Base-by-base conservation (phyloP, 2,888 invertebrate species). In the Agriopis leucophaearia region DNA sequence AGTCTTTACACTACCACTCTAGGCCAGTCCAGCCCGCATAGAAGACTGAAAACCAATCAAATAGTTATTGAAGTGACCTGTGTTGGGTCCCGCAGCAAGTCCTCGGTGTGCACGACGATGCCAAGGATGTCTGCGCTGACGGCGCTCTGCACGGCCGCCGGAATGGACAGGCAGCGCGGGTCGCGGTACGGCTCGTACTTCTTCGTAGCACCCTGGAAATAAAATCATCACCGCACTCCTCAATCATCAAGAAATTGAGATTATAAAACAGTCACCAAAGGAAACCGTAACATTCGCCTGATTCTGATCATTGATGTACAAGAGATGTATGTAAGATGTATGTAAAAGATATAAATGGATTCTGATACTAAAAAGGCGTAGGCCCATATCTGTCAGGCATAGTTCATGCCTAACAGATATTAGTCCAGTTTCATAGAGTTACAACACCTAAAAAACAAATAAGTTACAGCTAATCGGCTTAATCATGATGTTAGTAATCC, bases 81-180 rank as follows among this genome's bases (percentile, higher is more conserved):
- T 36, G 96, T 95, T 8, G 97, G 96, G 90, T 99, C 98, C 70
- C 97, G 94, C 57, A 99, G 94, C 76, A 98, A 94, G 84, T 99
- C 99, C 91, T 99, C 99, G 0, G 98, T 97, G 85, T 99, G 98
- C 10, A 98, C 98, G 73, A 97, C 98, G 74, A 99, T 96, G 16
- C 99, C 99, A 84, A 99, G 92, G 63, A 99, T 95, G 82, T 97
- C 97, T 70, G 97, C 95, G 81, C 97, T 96, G 52, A 96, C 94
- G 0, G 98, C 98, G 88, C 96, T 97, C 81, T 96, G 96, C 51
- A 97, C 96, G 0, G 98, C 98, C 79, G 96, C 96, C 52, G 96
- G 96, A 74, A 98, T 96, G 1, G 96, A 95, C 80, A 96, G 95
- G 77, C 98, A 97, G 42, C 99, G 84, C 0, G 97, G 96, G 90